phyloP scores from a whole-genome alignment of 1,140 invertebrate genomes.

The Arctopsyche grandis region DNA sequence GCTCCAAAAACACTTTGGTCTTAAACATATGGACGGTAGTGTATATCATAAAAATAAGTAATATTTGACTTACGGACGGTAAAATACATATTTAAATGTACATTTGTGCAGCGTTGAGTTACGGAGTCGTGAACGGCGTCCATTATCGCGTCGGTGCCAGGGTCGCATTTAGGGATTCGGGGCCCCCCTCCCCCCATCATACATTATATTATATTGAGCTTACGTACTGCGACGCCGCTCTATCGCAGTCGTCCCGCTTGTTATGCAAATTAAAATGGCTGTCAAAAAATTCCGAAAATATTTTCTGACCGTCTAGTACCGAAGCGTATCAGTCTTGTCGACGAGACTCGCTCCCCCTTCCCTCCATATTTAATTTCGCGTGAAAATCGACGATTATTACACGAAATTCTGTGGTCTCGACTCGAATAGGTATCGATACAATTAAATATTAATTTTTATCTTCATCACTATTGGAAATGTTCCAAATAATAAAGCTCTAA shows the following conservation, averaged over 20 bases:
- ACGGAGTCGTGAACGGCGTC: too few relatives aligned
- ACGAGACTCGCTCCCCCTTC: neutral
- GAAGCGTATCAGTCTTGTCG: neutral
- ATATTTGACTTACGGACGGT: too few relatives aligned
- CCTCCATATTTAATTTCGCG: slow-evolving; percentile 1
- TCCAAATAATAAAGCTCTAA: neutral
- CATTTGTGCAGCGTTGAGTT: too few relatives aligned
- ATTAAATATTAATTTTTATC: neutral
- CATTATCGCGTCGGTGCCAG: too few relatives aligned
- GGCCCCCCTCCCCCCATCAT: too few relatives aligned
- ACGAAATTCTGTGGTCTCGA: neutral
- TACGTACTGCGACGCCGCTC: too few relatives aligned
- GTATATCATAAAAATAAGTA: too few relatives aligned
- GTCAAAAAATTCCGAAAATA: neutral
- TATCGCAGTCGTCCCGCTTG: neutral
- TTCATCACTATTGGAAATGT: neutral
- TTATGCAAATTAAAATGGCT: slow-evolving; percentile 15
- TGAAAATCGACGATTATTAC: slow-evolving; percentile 15
- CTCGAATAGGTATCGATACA: too few relatives aligned
- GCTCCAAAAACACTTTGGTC: neutral
- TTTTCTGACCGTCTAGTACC: neutral
- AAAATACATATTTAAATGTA: too few relatives aligned
- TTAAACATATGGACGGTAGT: too few relatives aligned
- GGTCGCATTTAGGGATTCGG: too few relatives aligned
- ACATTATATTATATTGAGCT: too few relatives aligned